These are phyloP conservation scores for Onychostoma macrolepis DNA, from an alignment of 2,113 vertebrate species.

Conservation along the genomic window DNA sequence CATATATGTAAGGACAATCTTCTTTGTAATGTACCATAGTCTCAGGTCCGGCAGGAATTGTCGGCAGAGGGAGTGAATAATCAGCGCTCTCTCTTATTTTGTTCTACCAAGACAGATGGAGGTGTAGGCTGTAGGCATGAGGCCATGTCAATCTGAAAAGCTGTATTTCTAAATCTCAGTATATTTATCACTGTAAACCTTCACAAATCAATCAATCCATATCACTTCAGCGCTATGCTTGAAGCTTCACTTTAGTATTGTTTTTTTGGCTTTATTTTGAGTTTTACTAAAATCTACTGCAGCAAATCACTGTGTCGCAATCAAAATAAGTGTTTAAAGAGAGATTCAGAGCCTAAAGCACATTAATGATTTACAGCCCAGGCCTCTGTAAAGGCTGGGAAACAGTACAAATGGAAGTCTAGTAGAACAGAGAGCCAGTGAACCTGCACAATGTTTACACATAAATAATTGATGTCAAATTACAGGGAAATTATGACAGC, in stretches of 20 bases:
- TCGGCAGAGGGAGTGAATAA: no score
- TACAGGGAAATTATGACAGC: slow-evolving; percentile 26
- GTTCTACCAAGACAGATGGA: not conserved
- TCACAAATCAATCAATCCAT: not conserved
- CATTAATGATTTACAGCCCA: slow-evolving; percentile 27
- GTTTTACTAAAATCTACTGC: not conserved
- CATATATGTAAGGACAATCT: no score
- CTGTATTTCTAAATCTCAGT: not conserved
- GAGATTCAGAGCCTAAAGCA: not conserved
- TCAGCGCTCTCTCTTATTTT: not conserved
- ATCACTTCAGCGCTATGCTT: not conserved
- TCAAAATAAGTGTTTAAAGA: not conserved
- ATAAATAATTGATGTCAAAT: slow-evolving; percentile 19
- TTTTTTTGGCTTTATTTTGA: not conserved
- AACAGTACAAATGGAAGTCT: not conserved
- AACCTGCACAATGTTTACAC: not conserved
- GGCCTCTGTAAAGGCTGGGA: not conserved
- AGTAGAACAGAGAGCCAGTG: not conserved
- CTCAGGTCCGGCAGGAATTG: no score
- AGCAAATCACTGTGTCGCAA: not conserved
- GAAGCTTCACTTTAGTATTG: not conserved
- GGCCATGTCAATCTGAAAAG: not conserved
- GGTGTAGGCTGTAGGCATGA: not conserved
- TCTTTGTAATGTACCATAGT: no score
- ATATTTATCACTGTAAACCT: slow-evolving; percentile 9